These are phyloP conservation scores for Acrocephalus kingi DNA, from an alignment of 2,113 vertebrate species.

Conservation along the genomic window DNA sequence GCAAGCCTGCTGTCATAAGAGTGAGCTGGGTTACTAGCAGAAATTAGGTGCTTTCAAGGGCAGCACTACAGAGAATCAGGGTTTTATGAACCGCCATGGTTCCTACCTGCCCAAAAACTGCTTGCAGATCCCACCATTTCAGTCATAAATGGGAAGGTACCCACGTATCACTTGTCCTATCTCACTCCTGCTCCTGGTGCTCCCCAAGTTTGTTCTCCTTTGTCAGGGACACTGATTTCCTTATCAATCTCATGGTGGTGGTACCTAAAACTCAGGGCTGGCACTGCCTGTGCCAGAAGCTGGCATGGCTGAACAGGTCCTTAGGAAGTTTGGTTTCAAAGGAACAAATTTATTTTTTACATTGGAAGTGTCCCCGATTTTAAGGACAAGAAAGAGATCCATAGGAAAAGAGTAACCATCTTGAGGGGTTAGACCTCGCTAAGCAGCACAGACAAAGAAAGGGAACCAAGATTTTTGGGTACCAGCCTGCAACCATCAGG, in stretches of 20 bases:
- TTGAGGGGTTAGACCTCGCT: neutral
- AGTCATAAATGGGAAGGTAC: neutral
- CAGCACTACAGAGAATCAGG: neutral
- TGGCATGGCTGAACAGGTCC: neutral
- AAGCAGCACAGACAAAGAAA: neutral
- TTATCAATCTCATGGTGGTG: neutral
- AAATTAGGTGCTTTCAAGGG: neutral
- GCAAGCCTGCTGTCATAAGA: neutral
- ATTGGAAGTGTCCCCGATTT: neutral
- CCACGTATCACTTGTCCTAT: neutral
- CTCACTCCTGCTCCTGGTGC: neutral
- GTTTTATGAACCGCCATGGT: neutral
- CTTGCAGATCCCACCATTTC: neutral
- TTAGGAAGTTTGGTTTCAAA: neutral
- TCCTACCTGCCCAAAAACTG: neutral
- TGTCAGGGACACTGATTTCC: neutral
- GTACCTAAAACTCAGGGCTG: neutral
- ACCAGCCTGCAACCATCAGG: neutral
- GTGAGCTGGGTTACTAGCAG: neutral
- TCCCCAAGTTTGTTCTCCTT: neutral
- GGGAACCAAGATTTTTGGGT: neutral
- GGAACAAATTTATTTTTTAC: neutral
- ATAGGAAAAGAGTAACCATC: neutral
- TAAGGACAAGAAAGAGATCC: neutral
- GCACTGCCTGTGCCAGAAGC: neutral